Percentiles rank a stretch among this genome's conserved stretches.
Conservation (phyloP, 2,888 invertebrate genomes). For the Micropterix aruncella region DNA sequence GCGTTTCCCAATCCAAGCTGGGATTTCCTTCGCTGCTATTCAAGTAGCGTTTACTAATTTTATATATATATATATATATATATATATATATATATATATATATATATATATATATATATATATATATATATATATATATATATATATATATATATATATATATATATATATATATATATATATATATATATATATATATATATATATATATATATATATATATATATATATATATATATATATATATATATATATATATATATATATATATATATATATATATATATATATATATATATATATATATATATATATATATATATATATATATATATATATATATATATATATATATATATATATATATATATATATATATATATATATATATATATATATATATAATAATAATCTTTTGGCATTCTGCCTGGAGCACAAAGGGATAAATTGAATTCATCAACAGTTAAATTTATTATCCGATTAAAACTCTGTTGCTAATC, state of each 20-base stretch:
- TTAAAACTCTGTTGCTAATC: too few species aligned
- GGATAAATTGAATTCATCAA: too few species aligned
- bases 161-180: conserved; percentile 8
- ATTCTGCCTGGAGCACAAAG: too few species aligned
- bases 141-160: conserved; percentile 4
- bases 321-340: conserved; percentile 3
- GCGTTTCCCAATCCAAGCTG: too few species aligned
- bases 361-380: conserved; percentile 4
- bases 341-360: conserved; percentile 3
- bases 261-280: conserved; percentile 6
- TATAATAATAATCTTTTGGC: background rate
- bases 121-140: conserved; percentile 9
- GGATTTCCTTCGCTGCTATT: too few species aligned
- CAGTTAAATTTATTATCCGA: too few species aligned
- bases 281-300: conserved; percentile 5
- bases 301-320: conserved; percentile 3
- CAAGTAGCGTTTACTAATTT: too few species aligned
- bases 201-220: conserved; percentile 1
- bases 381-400: conserved; percentile 1
- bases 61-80: conserved; percentile 4
- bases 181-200: conserved; percentile 9
- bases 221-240: conserved; percentile 6
- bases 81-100: conserved; percentile 7
- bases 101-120: conserved; percentile 8
- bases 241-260: conserved; percentile 6